Percentiles rank a stretch among this genome's conserved stretches.
Conservation (phyloP, 1,140 invertebrate species). For the Helicorthomorpha holstii region DNA sequence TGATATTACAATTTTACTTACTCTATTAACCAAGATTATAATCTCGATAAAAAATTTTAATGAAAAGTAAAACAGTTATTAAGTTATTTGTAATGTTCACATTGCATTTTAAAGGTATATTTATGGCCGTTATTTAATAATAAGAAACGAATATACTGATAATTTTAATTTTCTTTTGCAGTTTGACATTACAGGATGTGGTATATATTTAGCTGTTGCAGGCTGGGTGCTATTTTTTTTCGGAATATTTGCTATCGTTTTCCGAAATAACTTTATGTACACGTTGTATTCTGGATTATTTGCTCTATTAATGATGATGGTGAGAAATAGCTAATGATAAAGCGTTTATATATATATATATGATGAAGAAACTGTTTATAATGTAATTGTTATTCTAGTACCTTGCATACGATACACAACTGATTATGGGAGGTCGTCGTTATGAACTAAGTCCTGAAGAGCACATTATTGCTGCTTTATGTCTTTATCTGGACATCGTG, state of each 20-base stretch:
- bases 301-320: slow-evolving; percentile 30
- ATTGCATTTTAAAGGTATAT: too few relatives aligned
- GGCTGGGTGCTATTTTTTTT: slow-evolving; percentile 32
- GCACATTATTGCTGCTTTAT: slow-evolving; percentile 39
- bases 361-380: neutral
- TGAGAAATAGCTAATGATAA: slow-evolving; percentile 17
- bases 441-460: slow-evolving; percentile 44
- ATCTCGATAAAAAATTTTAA: too few relatives aligned
- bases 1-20: too few relatives aligned
- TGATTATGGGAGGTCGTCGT: slow-evolving; percentile 44
- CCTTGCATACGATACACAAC: slow-evolving; percentile 46
- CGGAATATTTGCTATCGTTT: slow-evolving; percentile 27
- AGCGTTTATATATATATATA: neutral
- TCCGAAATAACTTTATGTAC: slow-evolving; percentile 17
- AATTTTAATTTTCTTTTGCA: slow-evolving; percentile 17
- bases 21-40: too few relatives aligned
- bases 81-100: too few relatives aligned
- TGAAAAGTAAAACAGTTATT: too few relatives aligned
- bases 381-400: slow-evolving; percentile 29
- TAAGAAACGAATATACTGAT: too few relatives aligned
- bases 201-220: slow-evolving; percentile 32
- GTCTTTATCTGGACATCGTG: slow-evolving; percentile 43
- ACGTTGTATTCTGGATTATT: slow-evolving; percentile 31
- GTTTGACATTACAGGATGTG: slow-evolving; percentile 40
- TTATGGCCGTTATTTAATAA: too few relatives aligned